Evolutionary conservation across 2,113 vertebrate genomes (phyloP).

Genomic region (Burhinus bistriatus): DNA sequence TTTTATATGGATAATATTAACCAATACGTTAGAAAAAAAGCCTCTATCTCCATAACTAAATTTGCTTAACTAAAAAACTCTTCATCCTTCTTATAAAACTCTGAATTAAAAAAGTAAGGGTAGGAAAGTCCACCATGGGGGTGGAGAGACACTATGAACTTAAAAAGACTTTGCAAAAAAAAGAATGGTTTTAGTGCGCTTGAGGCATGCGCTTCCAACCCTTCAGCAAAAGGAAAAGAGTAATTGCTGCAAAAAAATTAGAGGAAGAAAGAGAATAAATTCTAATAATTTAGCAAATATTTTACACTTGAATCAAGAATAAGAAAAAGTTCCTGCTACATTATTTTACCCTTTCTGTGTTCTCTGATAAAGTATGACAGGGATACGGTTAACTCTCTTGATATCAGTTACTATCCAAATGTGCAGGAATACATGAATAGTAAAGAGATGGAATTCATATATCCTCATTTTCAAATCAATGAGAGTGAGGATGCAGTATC

Average conservation of each 20-base stretch:
- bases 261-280: neutral
- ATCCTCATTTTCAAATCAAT: neutral
- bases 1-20: neutral
- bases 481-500: neutral
- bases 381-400: neutral
- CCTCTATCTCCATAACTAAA: neutral
- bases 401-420: neutral
- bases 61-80: neutral
- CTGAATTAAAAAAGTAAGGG: neutral
- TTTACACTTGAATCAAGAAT: neutral
- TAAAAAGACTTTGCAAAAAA: neutral
- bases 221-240: neutral
- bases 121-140: neutral
- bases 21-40: rapidly evolving
- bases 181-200: neutral
- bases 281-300: neutral
- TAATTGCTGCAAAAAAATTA: neutral
- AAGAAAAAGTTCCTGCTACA: neutral
- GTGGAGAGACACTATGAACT: neutral
- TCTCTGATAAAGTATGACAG: neutral
- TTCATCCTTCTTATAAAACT: neutral
- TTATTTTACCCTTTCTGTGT: neutral
- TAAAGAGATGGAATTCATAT: neutral
- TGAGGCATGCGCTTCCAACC: neutral
- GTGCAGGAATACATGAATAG: neutral